These are phyloP conservation scores for Hirundo rustica DNA, from an alignment of 2,797 vertebrate genomes.

Conservation along the genomic window DNA sequence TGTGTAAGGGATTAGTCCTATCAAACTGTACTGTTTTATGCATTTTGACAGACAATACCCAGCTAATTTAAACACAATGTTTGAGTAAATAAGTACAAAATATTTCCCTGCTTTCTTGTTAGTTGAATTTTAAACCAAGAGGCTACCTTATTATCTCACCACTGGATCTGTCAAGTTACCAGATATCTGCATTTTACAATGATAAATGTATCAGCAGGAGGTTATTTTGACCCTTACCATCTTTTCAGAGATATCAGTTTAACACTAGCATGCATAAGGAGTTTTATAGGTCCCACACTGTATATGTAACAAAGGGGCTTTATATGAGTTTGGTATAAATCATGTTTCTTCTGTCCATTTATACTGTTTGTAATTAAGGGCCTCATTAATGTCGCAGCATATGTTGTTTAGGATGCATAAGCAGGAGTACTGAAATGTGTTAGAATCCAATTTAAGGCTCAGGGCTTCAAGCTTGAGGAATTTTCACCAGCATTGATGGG, in stretches of 20 bases:
- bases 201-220: neutral
- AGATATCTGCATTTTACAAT: neutral
- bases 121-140: neutral
- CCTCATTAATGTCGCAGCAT: neutral
- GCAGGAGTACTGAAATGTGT: neutral
- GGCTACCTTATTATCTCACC: neutral
- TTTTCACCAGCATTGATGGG: neutral
- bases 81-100: conserved; percentile 9
- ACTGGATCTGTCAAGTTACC: neutral
- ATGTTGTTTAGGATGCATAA: neutral
- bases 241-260: neutral
- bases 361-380: neutral
- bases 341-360: neutral
- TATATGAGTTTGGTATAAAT: neutral
- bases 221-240: neutral
- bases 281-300: neutral
- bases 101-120: neutral
- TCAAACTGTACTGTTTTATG: neutral
- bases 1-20: neutral
- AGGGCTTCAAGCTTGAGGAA: neutral
- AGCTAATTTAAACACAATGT: neutral
- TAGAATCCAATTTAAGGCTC: neutral
- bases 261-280: neutral
- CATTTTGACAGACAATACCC: neutral
- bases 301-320: neutral